These are phyloP conservation scores for Drosophila sproati DNA, from an alignment of 1,140 invertebrate species.

Conservation along the genomic window DNA sequence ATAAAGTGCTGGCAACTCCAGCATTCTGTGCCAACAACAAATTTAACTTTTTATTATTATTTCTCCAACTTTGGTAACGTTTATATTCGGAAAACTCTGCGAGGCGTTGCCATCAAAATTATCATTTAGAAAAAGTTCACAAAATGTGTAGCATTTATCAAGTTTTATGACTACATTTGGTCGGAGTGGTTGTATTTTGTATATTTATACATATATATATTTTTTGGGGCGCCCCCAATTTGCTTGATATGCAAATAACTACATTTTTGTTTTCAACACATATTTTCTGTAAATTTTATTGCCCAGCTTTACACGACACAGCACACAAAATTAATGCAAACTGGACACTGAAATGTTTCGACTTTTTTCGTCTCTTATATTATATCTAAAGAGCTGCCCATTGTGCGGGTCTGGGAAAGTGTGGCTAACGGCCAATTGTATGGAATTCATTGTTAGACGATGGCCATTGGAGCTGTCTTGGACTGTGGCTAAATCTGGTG, in stretches of 20 bases:
- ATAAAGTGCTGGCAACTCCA: not conserved
- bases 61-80: slow-evolving; percentile 6
- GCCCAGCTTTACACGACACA: slow-evolving; percentile 52
- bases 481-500: not conserved
- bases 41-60: slow-evolving; percentile 59
- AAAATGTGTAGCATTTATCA: slow-evolving; percentile 69
- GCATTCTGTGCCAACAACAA: slow-evolving; percentile 19
- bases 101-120: slow-evolving; percentile 25
- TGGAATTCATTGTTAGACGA: slow-evolving; percentile 57
- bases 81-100: slow-evolving; percentile 31
- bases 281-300: slow-evolving; percentile 73
- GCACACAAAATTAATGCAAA: slow-evolving; percentile 62
- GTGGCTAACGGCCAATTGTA: slow-evolving; percentile 53
- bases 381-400: slow-evolving; percentile 58
- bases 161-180: slow-evolving; percentile 74
- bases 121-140: slow-evolving; percentile 54
- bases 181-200: slow-evolving; percentile 27
- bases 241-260: slow-evolving; percentile 73
- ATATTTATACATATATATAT: not conserved
- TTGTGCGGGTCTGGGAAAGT: slow-evolving; percentile 78
- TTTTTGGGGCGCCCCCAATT: slow-evolving; percentile 48
- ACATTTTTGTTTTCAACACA: slow-evolving; percentile 75
- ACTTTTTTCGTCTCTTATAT: slow-evolving; percentile 45
- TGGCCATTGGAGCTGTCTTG: slow-evolving; percentile 19
- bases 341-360: slow-evolving; percentile 57